These are phyloP conservation scores for Brachyptera putata DNA, from an alignment of 2,888 invertebrate species.

Conservation along the genomic window DNA sequence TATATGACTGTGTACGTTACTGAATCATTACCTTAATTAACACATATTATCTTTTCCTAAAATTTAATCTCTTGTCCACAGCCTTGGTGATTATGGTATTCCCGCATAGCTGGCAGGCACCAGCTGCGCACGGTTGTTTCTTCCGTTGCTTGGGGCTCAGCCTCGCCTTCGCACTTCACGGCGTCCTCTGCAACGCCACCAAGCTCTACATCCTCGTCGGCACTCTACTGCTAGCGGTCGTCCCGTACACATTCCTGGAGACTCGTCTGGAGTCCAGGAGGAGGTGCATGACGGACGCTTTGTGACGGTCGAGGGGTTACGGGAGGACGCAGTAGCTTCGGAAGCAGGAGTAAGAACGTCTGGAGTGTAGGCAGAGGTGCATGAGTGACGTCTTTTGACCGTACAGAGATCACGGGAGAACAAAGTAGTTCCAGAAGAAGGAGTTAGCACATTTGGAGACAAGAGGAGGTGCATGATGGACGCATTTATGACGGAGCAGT, in stretches of 20 bases:
- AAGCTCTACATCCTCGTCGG: constrained; percentile 49
- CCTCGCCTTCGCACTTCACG: constrained; percentile 60
- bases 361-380: no score
- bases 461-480: no score
- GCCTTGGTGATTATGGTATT: constrained; percentile 44
- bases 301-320: background rate
- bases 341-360: no score
- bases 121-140: constrained; percentile 52
- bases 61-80: no score
- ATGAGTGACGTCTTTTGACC: no score
- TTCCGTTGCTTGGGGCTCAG: constrained; percentile 56
- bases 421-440: no score
- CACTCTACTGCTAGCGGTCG: constrained; percentile 50
- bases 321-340: background rate
- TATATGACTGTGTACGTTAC: no score
- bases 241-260: constrained; percentile 53
- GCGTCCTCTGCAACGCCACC: constrained; percentile 54
- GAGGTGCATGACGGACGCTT: constrained; percentile 31
- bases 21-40: no score
- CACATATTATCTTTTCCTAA: no score
- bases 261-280: constrained; percentile 45
- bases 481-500: no score
- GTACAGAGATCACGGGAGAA: no score
- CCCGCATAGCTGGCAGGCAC: constrained; percentile 44
- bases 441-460: no score